These are phyloP conservation scores for Odontamblyopus rebecca DNA, from an alignment of 2,797 vertebrate genomes.

Conservation along the genomic window DNA sequence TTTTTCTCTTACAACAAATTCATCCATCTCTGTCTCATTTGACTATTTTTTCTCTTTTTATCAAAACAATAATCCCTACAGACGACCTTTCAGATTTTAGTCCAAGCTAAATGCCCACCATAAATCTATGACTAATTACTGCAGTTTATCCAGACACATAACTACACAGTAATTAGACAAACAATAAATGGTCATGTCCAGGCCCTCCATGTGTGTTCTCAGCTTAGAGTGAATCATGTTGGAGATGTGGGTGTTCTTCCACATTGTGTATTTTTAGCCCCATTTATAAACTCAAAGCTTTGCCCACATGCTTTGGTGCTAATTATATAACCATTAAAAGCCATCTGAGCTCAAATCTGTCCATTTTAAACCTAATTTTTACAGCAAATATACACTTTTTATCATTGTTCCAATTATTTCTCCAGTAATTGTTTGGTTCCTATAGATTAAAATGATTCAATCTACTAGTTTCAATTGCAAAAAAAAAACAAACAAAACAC, in stretches of 20 bases:
- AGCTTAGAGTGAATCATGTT: slow-evolving; percentile 50
- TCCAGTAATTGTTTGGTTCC: not conserved
- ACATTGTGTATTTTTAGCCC: slow-evolving; percentile 43
- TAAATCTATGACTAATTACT: slow-evolving; percentile 79
- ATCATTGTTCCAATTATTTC: too few species aligned
- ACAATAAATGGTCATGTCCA: slow-evolving; percentile 72
- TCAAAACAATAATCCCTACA: slow-evolving; percentile 35
- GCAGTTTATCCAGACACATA: slow-evolving; percentile 73
- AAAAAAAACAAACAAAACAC: too few species aligned
- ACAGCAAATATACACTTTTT: not conserved
- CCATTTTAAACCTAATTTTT: slow-evolving; percentile 15
- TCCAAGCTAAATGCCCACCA: slow-evolving; percentile 58
- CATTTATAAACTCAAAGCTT: slow-evolving; percentile 46
- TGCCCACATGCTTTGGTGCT: slow-evolving; percentile 41
- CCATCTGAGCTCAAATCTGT: slow-evolving; percentile 30
- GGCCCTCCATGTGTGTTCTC: slow-evolving; percentile 60
- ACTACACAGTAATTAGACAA: slow-evolving; percentile 75
- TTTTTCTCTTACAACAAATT: not conserved
- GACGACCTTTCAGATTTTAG: slow-evolving; percentile 51
- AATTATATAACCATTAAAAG: slow-evolving; percentile 44
- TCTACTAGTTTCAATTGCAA: too few species aligned
- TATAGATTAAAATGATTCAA: not conserved
- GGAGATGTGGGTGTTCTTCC: slow-evolving; percentile 54
- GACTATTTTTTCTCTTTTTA: slow-evolving; percentile 13
- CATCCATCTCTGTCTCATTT: slow-evolving; percentile 16